Percentiles rank a stretch among this genome's conserved stretches.
These are phyloP conservation scores for Aethes cnicana DNA, from an alignment of 2,888 invertebrate species.

Conservation along the genomic window DNA sequence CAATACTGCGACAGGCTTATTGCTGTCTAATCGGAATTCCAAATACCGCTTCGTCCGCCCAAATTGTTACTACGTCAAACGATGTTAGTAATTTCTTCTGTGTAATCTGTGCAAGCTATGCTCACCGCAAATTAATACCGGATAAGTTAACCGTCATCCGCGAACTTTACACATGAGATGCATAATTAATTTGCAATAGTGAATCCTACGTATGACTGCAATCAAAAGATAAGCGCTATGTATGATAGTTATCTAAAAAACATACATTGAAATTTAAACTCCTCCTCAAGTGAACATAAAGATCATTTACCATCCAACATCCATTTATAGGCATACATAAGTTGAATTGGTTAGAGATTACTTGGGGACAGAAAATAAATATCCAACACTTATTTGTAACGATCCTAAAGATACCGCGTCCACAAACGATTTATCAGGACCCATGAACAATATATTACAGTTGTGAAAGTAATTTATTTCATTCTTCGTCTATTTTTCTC, in stretches of 20 bases:
- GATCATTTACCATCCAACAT: too few relatives aligned
- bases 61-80: slow-evolving; percentile 52
- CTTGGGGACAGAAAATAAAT: slow-evolving; percentile 24
- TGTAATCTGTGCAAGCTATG: slow-evolving; percentile 40
- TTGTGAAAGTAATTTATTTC: slow-evolving; percentile 17
- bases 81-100: slow-evolving; percentile 60
- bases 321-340: too few relatives aligned
- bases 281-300: too few relatives aligned
- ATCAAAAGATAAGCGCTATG: too few relatives aligned
- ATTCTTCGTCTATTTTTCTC: slow-evolving; percentile 13
- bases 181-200: too few relatives aligned
- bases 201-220: too few relatives aligned
- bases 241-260: too few relatives aligned
- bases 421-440: too few relatives aligned
- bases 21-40: slow-evolving; percentile 62
- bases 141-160: slow-evolving; percentile 7
- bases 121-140: slow-evolving; percentile 26
- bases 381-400: slow-evolving; percentile 7
- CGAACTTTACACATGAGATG: neutral
- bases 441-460: slow-evolving; percentile 13
- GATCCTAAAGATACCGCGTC: neutral
- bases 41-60: slow-evolving; percentile 45
- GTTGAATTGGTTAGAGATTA: slow-evolving; percentile 1
- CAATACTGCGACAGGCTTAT: slow-evolving; percentile 64
- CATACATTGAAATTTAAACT: too few relatives aligned